Conservation (phyloP, 1,140 invertebrate species). For the Cephus cinctus region DNA sequence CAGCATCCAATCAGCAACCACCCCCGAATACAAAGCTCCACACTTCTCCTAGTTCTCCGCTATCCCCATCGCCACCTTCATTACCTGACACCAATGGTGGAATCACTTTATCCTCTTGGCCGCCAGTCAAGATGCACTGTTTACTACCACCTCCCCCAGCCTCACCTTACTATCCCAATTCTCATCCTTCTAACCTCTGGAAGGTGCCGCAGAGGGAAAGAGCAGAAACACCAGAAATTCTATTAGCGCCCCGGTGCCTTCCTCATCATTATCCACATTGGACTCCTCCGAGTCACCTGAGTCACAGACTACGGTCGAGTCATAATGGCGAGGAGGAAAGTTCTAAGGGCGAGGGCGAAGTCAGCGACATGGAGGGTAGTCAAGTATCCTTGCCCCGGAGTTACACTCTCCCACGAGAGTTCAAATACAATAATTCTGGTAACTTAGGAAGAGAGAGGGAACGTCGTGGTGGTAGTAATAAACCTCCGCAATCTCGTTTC, state of each 20-base stretch:
- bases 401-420: slow-evolving; percentile 81
- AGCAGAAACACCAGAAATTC: slow-evolving; percentile 70
- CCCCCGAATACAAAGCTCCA: slow-evolving; percentile 57
- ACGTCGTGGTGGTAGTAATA: slow-evolving; percentile 53
- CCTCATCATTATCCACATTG: slow-evolving; percentile 49
- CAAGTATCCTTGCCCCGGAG: slow-evolving; percentile 77
- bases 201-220: slow-evolving; percentile 36
- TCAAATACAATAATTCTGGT: slow-evolving; percentile 68
- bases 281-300: slow-evolving; percentile 37
- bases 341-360: slow-evolving; percentile 44
- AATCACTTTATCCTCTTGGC: slow-evolving; percentile 39
- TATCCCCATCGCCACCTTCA: slow-evolving; percentile 37
- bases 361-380: slow-evolving; percentile 51
- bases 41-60: slow-evolving; percentile 45
- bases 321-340: slow-evolving; percentile 46
- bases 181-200: slow-evolving; percentile 40
- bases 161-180: slow-evolving; percentile 38
- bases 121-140: slow-evolving; percentile 54
- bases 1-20: slow-evolving; percentile 52
- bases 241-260: slow-evolving; percentile 73
- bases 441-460: slow-evolving; percentile 46
- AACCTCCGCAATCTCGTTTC: slow-evolving; percentile 60
- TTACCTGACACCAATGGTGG: slow-evolving; percentile 35
- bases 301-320: slow-evolving; percentile 40
- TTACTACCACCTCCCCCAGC: slow-evolving; percentile 41